A percentile compares a stretch with the other conserved stretches of the same genome.
Evolutionary conservation across 2,113 vertebrate genomes (phyloP).

Genomic region (Aspiorhynchus laticeps): DNA sequence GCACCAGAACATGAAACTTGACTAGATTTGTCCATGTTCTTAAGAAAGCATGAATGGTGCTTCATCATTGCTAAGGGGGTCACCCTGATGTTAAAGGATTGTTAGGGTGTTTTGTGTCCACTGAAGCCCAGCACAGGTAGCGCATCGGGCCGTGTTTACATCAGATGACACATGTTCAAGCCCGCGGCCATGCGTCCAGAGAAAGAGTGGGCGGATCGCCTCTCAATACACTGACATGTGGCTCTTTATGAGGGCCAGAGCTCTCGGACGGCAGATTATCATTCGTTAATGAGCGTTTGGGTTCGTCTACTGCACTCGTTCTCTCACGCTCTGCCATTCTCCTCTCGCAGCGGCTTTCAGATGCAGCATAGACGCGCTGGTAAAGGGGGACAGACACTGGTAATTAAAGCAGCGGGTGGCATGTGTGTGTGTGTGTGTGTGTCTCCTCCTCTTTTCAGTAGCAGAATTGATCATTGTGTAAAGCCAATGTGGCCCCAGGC

Average conservation of each 20-base stretch:
- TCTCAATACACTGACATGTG: conserved; percentile 77
- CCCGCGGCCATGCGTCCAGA: neutral
- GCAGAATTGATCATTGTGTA: conserved; percentile 78
- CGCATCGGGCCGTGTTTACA: conserved; percentile 16
- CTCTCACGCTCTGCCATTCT: conserved; percentile 19
- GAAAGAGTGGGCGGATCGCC: conserved; percentile 66
- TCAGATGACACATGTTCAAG: conserved; percentile 28
- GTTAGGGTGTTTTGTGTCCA: neutral
- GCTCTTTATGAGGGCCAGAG: conserved; percentile 73
- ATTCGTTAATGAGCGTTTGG: conserved; percentile 80
- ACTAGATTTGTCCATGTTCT: neutral
- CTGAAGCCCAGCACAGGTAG: neutral
- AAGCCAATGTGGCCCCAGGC: conserved; percentile 77
- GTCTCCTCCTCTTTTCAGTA: conserved; percentile 65
- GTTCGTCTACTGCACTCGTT: conserved; percentile 59
- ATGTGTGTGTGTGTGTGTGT: conserved; percentile 3
- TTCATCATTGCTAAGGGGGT: neutral
- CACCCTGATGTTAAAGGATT: neutral
- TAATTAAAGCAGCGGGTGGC: conserved; percentile 81
- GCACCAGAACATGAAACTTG: neutral
- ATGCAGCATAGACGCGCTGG: conserved; percentile 72
- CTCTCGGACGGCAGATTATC: conserved; percentile 77
- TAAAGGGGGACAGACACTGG: conserved; percentile 76
- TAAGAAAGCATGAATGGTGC: neutral
- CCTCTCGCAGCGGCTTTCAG: conserved; percentile 36